These are phyloP conservation scores for Periparus ater DNA, from an alignment of 2,797 vertebrate species.

Conservation along the genomic window DNA sequence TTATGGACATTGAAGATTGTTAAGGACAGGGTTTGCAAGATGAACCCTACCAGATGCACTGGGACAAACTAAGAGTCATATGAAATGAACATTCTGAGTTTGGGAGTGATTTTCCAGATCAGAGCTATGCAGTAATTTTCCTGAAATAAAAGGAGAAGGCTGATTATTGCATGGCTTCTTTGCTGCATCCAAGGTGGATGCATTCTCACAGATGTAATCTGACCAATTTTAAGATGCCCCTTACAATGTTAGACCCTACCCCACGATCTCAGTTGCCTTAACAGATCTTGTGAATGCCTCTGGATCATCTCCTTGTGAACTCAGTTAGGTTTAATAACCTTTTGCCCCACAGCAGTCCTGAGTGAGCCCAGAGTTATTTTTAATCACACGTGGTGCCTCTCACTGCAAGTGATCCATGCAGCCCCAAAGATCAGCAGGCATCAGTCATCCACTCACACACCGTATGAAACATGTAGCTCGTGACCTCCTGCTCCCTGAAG, in stretches of 20 bases:
- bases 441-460: slow-evolving; percentile 32
- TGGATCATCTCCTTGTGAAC: not conserved
- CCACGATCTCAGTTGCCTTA: not conserved
- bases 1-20: not conserved
- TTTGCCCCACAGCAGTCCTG: not conserved
- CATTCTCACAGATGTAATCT: not conserved
- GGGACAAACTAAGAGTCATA: not conserved
- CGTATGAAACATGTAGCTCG: not conserved
- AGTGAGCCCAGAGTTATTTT: slow-evolving; percentile 13
- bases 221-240: not conserved
- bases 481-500: slow-evolving; percentile 54
- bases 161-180: not conserved
- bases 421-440: slow-evolving; percentile 41
- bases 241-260: not conserved
- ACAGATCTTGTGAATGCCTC: not conserved
- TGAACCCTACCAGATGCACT: not conserved
- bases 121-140: not conserved
- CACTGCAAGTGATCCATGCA: slow-evolving; percentile 39
- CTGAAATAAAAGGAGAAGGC: not conserved
- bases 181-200: not conserved
- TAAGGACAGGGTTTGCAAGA: not conserved
- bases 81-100: not conserved
- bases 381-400: not conserved
- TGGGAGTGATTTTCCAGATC: not conserved
- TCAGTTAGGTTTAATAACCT: slow-evolving; percentile 8